phyloP scores from a whole-genome alignment of 2,797 vertebrate species.

The Sylvilagus floridanus region DNA sequence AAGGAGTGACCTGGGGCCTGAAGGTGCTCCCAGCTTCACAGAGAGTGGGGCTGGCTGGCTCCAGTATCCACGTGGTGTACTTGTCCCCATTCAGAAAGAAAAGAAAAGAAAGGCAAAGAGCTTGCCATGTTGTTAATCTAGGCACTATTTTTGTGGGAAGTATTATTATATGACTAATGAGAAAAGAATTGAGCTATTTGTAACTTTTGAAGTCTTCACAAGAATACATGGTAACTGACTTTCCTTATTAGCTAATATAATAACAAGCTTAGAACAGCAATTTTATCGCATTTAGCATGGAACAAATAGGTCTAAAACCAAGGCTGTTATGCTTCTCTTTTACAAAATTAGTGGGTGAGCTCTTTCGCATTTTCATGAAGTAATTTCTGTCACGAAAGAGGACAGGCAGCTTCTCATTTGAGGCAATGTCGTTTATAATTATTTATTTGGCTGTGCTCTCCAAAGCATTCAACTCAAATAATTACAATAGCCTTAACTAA shows the following conservation, averaged over 20 bases:
- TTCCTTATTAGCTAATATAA: not conserved
- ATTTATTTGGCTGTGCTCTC: slow-evolving; percentile 1
- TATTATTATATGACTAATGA: slow-evolving; percentile 23
- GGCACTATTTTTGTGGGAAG: not conserved
- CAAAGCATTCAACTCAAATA: slow-evolving; percentile 37
- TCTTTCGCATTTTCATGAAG: not conserved
- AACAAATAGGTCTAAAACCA: not conserved
- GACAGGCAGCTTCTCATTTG: not conserved
- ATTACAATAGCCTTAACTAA: not conserved
- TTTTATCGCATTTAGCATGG: not conserved
- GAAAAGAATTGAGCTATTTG: slow-evolving; percentile 41
- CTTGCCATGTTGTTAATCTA: not conserved
- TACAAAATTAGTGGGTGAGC: slow-evolving; percentile 13
- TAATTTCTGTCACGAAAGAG: slow-evolving; percentile 13
- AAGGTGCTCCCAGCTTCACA: not conserved
- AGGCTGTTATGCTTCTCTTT: not conserved
- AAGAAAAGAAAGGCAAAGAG: not conserved
- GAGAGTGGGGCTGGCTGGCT: not conserved
- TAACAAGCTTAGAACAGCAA: not conserved
- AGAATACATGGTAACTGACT: not conserved
- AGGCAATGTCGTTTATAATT: slow-evolving; percentile 1
- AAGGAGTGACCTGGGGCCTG: not conserved
- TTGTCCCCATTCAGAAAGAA: not conserved
- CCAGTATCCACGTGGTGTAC: no score
- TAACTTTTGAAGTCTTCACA: not conserved